These are phyloP conservation scores for Argentina silus DNA, from an alignment of 2,797 vertebrate species.

Conservation along the genomic window DNA sequence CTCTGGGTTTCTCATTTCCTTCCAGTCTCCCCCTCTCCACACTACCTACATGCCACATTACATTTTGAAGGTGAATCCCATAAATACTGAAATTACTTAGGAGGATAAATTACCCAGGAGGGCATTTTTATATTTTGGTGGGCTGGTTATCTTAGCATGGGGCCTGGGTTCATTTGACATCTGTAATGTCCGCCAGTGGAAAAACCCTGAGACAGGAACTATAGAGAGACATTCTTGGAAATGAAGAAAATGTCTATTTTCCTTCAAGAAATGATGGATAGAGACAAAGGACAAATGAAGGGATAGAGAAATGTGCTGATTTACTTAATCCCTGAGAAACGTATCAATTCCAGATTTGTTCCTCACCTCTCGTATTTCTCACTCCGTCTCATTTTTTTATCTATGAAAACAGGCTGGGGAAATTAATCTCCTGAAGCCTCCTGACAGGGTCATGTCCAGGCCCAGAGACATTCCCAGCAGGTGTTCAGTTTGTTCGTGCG, in stretches of 20 bases:
- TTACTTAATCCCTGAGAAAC: slow-evolving; percentile 71
- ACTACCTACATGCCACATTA: slow-evolving; percentile 78
- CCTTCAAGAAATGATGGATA: slow-evolving; percentile 45
- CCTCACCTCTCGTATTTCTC: slow-evolving; percentile 51
- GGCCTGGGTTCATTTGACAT: slow-evolving; percentile 59
- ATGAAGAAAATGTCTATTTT: slow-evolving; percentile 36
- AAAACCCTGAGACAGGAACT: slow-evolving; percentile 41
- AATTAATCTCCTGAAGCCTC: slow-evolving; percentile 73
- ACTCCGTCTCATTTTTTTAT: slow-evolving; percentile 66
- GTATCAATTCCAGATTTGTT: slow-evolving; percentile 67
- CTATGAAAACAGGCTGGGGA: slow-evolving; percentile 68
- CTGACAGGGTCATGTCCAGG: slow-evolving; percentile 70
- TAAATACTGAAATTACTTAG: slow-evolving; percentile 80
- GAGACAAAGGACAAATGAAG: slow-evolving; percentile 71
- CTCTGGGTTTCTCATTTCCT: slow-evolving; percentile 67
- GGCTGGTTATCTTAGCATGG: slow-evolving; percentile 65
- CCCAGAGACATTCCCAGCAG: slow-evolving; percentile 66
- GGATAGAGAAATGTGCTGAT: slow-evolving; percentile 64
- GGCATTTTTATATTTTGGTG: slow-evolving; percentile 38
- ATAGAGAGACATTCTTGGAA: slow-evolving; percentile 40
- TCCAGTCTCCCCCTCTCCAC: slow-evolving; percentile 1
- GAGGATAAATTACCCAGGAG: slow-evolving; percentile 74
- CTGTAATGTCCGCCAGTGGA: slow-evolving; percentile 35
- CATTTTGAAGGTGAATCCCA: slow-evolving; percentile 84
- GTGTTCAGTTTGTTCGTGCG: slow-evolving; percentile 44